These are phyloP conservation scores for Alligator mississippiensis DNA, from an alignment of 2,113 vertebrate genomes.

Conservation along the genomic window DNA sequence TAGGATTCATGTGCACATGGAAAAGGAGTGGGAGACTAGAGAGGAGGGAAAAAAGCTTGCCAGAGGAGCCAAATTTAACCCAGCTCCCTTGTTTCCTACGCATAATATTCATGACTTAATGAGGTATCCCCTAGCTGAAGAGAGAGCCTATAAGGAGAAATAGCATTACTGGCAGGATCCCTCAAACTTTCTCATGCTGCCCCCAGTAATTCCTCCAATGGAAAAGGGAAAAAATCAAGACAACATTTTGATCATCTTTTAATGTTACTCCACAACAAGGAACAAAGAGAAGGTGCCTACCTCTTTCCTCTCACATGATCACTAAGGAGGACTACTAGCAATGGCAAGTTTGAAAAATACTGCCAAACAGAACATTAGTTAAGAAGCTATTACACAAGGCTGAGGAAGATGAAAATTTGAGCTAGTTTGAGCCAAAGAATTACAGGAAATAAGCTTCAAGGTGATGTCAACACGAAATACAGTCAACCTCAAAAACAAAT, in stretches of 20 bases:
- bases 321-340: background rate
- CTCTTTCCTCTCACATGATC: too few species aligned
- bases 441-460: slow-evolving; percentile 40
- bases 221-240: background rate
- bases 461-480: slow-evolving; percentile 30
- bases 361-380: slow-evolving; percentile 26
- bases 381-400: slow-evolving; percentile 51
- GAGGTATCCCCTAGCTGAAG: background rate
- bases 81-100: background rate
- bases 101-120: background rate
- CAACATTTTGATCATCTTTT: slow-evolving; percentile 6
- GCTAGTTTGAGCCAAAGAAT: slow-evolving; percentile 56
- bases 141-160: background rate
- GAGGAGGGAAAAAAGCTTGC: background rate
- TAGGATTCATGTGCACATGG: background rate
- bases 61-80: slow-evolving; percentile 5
- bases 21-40: background rate
- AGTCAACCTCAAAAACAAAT: background rate
- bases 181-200: background rate
- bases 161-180: background rate
- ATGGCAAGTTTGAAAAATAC: background rate
- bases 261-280: background rate
- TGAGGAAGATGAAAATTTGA: slow-evolving; percentile 58
- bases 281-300: background rate
- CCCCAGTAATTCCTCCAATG: background rate